These are phyloP conservation scores for Tinamus major DNA, from an alignment of 2,797 vertebrate genomes.

Conservation along the genomic window DNA sequence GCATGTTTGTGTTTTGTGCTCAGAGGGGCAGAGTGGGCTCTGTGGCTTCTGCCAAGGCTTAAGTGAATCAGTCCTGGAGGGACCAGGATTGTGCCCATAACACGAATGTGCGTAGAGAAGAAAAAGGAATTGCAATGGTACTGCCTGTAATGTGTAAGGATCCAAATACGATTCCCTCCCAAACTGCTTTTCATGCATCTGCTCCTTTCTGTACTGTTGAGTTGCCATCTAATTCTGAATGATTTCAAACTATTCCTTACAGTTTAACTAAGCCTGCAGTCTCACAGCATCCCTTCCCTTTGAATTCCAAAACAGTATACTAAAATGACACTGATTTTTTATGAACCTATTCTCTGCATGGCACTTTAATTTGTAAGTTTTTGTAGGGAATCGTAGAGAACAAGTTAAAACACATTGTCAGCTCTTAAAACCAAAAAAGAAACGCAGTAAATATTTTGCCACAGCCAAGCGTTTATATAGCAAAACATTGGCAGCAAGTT, in stretches of 20 bases:
- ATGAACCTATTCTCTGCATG: background rate
- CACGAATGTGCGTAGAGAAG: accelerated
- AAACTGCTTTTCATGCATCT: background rate
- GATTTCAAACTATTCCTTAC: background rate
- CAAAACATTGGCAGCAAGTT: background rate
- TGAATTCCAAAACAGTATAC: background rate
- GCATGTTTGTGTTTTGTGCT: background rate
- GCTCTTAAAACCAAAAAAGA: background rate
- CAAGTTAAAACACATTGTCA: background rate
- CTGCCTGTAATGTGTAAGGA: background rate
- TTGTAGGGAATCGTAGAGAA: background rate
- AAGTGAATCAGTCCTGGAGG: background rate
- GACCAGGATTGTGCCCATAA: background rate
- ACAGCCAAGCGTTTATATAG: background rate
- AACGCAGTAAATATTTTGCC: background rate
- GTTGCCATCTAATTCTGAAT: background rate
- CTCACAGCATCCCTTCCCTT: background rate
- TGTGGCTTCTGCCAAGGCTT: background rate
- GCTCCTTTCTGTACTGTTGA: background rate
- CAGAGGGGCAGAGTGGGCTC: background rate
- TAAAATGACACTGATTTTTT: background rate
- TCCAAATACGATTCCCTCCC: background rate
- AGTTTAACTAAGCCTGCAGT: background rate
- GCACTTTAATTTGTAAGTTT: background rate
- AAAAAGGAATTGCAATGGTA: background rate